These are phyloP conservation scores for Calosoma granatense DNA, from an alignment of 1,140 invertebrate genomes.

Conservation along the genomic window DNA sequence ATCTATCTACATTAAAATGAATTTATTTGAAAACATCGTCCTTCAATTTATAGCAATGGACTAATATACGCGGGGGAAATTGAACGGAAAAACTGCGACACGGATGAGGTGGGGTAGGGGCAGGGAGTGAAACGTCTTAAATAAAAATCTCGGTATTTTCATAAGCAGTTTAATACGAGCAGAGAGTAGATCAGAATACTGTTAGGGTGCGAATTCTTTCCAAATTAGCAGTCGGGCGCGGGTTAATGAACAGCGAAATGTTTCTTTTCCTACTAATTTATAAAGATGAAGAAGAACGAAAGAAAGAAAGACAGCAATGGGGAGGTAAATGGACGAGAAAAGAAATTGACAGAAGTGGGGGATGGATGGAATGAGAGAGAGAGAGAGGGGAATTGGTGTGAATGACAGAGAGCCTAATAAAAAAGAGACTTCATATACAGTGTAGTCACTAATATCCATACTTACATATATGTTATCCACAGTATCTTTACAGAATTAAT, in stretches of 20 bases:
- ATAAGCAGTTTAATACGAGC: slow-evolving; percentile 21
- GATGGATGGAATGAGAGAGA: no score
- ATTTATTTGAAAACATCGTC: background rate
- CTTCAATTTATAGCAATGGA: slow-evolving; percentile 3
- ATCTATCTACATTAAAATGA: background rate
- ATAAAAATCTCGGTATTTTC: slow-evolving; percentile 5
- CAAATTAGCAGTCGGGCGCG: slow-evolving; percentile 31
- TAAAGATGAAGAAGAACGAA: slow-evolving; percentile 23
- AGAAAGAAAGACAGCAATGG: background rate
- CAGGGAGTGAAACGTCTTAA: background rate
- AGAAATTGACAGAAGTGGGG: no score
- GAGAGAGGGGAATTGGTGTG: no score
- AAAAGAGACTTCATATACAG: no score
- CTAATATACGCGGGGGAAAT: background rate
- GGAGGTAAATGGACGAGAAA: background rate
- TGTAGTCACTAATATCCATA: no score
- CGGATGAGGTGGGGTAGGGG: background rate
- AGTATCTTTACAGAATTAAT: no score
- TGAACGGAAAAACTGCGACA: background rate
- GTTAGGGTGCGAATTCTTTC: slow-evolving; percentile 31
- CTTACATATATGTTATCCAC: no score
- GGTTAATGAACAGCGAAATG: slow-evolving; percentile 32
- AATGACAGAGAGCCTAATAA: no score
- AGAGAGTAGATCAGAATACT: slow-evolving; percentile 26
- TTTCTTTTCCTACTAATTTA: slow-evolving; percentile 32